phyloP scores from a whole-genome alignment of 2,797 vertebrate genomes.

The Anguilla anguilla region DNA sequence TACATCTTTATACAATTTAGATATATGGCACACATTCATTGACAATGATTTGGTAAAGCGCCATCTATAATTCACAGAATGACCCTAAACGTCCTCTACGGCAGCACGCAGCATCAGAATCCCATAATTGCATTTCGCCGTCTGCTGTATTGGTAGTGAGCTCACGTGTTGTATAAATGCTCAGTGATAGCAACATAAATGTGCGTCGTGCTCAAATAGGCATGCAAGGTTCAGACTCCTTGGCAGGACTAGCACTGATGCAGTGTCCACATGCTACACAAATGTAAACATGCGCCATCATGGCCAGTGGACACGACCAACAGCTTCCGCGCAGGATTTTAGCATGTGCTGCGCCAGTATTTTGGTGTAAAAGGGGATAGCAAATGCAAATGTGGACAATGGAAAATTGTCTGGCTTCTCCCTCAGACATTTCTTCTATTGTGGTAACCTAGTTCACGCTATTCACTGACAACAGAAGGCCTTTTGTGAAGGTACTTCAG shows the following conservation, averaged over 20 bases:
- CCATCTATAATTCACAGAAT: neutral
- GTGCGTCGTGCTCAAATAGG: constrained; percentile 14
- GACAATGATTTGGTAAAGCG: neutral
- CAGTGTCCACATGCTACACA: constrained; percentile 36
- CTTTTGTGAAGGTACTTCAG: constrained; percentile 64
- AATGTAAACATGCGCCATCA: constrained; percentile 65
- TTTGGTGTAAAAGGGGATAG: neutral
- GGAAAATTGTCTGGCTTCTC: constrained; percentile 48
- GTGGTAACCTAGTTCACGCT: constrained; percentile 53
- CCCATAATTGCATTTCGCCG: constrained; percentile 5
- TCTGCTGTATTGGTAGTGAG: neutral
- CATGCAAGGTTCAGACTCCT: constrained; percentile 37
- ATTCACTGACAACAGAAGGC: constrained; percentile 70
- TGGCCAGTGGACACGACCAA: constrained; percentile 50
- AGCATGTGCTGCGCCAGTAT: neutral
- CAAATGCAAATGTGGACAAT: constrained; percentile 19
- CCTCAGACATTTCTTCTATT: constrained; percentile 57
- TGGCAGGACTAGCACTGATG: constrained; percentile 49
- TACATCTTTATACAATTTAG: neutral
- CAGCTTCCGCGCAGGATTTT: neutral
- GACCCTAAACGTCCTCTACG: constrained; percentile 20
- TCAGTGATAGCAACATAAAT: constrained; percentile 10
- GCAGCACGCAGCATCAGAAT: neutral
- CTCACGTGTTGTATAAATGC: neutral
- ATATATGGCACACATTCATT: neutral